Percentiles rank a stretch among this genome's conserved stretches.
These are phyloP conservation scores for Drosophila bocqueti DNA, from an alignment of 1,140 invertebrate genomes.

Conservation along the genomic window DNA sequence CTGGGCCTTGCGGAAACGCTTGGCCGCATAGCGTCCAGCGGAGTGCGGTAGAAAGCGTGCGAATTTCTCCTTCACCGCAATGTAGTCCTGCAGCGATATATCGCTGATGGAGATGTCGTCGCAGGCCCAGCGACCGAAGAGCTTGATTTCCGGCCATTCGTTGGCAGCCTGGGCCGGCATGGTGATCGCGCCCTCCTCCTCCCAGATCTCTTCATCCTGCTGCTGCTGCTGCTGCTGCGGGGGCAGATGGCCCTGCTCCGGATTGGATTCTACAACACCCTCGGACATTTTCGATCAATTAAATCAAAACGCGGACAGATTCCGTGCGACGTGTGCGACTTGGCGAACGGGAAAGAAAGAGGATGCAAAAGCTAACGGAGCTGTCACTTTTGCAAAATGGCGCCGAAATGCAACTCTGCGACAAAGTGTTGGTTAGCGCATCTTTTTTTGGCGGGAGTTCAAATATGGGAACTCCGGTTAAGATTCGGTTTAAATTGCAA, in stretches of 20 bases:
- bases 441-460: constrained; percentile 16
- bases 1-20: constrained; percentile 99
- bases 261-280: constrained; percentile 18
- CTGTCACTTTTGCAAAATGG: constrained; percentile 41
- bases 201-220: constrained; percentile 38
- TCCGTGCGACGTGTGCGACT: constrained; percentile 3
- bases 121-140: constrained; percentile 99
- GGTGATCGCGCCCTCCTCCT: constrained; percentile 17
- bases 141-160: constrained; percentile 97
- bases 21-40: constrained; percentile 98
- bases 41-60: constrained; percentile 99
- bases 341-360: constrained; percentile 34
- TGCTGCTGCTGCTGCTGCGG: neutral
- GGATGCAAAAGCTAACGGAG: constrained; percentile 22
- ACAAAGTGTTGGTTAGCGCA: neutral
- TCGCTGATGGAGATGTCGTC: constrained; percentile 99
- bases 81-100: constrained; percentile 98
- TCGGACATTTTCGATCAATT: constrained; percentile 21
- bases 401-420: constrained; percentile 26
- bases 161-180: constrained; percentile 85
- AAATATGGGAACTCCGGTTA: neutral
- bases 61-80: constrained; percentile 99
- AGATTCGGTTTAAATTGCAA: neutral
- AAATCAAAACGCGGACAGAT: neutral
- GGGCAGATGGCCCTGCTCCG: constrained; percentile 4